Conservation (phyloP, 2,797 vertebrate genomes). For the Coluber constrictor region DNA sequence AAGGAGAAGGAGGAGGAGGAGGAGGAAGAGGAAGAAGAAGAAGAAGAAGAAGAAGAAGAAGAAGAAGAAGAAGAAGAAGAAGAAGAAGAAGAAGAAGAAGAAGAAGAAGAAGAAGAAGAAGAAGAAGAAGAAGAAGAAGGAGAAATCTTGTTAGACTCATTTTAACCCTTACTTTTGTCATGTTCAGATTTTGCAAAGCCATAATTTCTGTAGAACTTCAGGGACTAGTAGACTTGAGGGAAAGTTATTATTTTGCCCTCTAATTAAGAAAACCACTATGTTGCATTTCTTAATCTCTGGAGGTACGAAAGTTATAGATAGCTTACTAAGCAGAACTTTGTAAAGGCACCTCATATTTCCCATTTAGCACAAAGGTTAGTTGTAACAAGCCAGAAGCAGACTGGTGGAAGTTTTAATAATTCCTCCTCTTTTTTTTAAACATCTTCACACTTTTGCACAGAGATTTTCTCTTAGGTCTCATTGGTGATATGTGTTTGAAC, state of each 20-base stretch:
- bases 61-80: no score
- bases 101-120: no score
- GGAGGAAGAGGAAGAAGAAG: no score
- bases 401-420: background rate
- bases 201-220: background rate
- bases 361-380: background rate
- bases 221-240: background rate
- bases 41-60: no score
- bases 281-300: background rate
- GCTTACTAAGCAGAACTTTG: background rate
- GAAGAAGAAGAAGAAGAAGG: no score
- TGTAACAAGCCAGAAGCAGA: background rate
- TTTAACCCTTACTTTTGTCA: background rate
- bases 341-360: background rate
- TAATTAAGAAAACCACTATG: background rate
- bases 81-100: no score
- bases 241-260: background rate
- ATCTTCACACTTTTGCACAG: background rate
- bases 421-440: background rate
- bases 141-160: background rate
- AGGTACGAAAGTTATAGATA: background rate
- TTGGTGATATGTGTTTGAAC: no score
- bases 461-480: background rate
- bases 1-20: no score
- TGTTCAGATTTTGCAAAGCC: background rate